A percentile compares a stretch with the other conserved stretches of the same genome.
Evolutionary conservation across 2,888 invertebrate genomes (phyloP).

Genomic region (Belgica antarctica): DNA sequence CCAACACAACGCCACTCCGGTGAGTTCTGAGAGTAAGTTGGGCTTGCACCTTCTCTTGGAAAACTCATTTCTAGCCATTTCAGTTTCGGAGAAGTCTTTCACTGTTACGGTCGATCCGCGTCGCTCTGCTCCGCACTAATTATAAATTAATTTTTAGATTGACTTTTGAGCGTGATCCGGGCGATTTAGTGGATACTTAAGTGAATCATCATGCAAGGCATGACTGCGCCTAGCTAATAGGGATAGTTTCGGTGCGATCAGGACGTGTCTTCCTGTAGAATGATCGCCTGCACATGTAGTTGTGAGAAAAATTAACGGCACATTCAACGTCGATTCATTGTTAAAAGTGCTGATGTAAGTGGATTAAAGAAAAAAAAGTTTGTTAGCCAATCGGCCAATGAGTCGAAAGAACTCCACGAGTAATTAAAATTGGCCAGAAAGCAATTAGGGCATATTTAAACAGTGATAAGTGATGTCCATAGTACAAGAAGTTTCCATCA

Average conservation of each 20-base stretch:
- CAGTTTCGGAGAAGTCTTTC: slow-evolving; percentile 38
- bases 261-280: slow-evolving; percentile 31
- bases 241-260: slow-evolving; percentile 9
- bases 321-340: no score
- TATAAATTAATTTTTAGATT: slow-evolving; percentile 32
- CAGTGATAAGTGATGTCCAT: slow-evolving; percentile 31
- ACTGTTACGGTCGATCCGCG: slow-evolving; percentile 29
- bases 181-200: slow-evolving; percentile 5
- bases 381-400: slow-evolving; percentile 30
- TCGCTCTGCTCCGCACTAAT: slow-evolving; percentile 27
- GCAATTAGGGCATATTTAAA: not conserved
- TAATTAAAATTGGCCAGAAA: not conserved
- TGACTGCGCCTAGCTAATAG: not conserved
- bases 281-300: slow-evolving; percentile 20
- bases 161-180: slow-evolving; percentile 7
- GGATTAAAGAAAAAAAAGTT: slow-evolving; percentile 36
- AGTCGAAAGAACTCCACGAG: not conserved
- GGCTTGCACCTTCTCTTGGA: not conserved
- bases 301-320: slow-evolving; percentile 44
- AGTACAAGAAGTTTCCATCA: slow-evolving; percentile 3
- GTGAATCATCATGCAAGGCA: not conserved
- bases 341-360: slow-evolving; percentile 44
- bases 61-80: slow-evolving; percentile 33
- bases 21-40: slow-evolving; percentile 12
- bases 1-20: not conserved